Evolutionary conservation across 2,797 vertebrate genomes (phyloP), one percentile per base, ranked within the genome.

Genomic region (Myiotriccus ornatus): DNA sequence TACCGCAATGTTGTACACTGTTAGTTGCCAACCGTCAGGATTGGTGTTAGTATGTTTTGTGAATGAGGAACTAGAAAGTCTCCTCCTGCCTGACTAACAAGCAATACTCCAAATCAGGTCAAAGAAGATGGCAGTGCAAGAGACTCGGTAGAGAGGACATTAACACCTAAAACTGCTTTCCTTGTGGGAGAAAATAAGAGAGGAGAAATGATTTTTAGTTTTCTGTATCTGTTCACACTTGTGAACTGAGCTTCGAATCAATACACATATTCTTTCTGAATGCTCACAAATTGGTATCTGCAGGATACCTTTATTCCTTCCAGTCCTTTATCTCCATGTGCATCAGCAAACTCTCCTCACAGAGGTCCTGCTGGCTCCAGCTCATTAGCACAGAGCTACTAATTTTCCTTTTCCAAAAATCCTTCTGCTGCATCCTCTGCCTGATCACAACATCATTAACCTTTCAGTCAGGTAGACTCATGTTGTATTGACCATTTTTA

Each of bases 211-310:
- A 81, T 86, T 95, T 94, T 94, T 94, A 76, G 27, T 56, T 84
- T 69, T 69, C 85, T 91, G 4, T 84, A 57, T 78, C 69, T 90
- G 37, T 52, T 88, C 82, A 75, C 10, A 28, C 86, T 84, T 87
- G 74, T 96, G 78, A 97, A 87, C 78, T 77, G 37, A 97, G 73
- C 59, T 95, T 76, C 65, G 94, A 93, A 97, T 97, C 97, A 97
- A 97, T 96, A 95, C 87, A 91, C 0, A 1, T 96, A 92, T 91
- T 96, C 94, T 90, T 87, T 96, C 81, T 89, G 86, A 95, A 96
- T 87, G 84, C 88, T 97, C 94, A 96, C 93, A 96, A 95, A 96
- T 94, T 97, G 87, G 34, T 93, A 57, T 67, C 91, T 90, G 89
- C 85, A 90, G 91, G 91, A 90, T 39, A 67, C 67, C 23, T 84